Evolutionary conservation across 2,888 invertebrate species (phyloP), one percentile per base, ranked within the genome.

Genomic region (Idaea straminata): DNA sequence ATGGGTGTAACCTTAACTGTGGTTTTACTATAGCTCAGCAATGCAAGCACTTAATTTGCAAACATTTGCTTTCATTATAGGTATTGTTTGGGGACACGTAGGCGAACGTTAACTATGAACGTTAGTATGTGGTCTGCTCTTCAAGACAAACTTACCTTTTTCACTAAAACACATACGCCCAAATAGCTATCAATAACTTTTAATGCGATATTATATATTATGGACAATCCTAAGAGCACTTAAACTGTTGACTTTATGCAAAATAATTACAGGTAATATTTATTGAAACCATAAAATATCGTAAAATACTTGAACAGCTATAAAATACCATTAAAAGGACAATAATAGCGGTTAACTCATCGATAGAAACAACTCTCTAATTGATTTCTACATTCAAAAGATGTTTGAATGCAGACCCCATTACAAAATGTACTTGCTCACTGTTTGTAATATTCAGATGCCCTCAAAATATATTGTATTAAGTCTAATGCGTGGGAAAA

Each of bases 331-430:
- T 67, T 67, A 69, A 64, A 64, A 64, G 64, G 66, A 67, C 65
- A 64, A 64, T 63, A 62, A 57, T 65, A 63, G 64, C 62, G 35
- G 59, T 59, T 59, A 61, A 62, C 69, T 63, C 65, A 66, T 64
- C 35, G 59, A 59, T 66, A 47, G 62, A 61, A 61, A 34, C 59
- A 36, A 62, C 61, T 66, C 47, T 67, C 61, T 64, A 69, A 69
- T 71, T 70, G 62, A 68, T 66, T 66, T 62, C 64, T 63, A 65
- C 57, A 66, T 66, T 67, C 59, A 66, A 66, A 38, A 64, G 63
- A 64, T 62, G 57, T 63, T 62, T 60, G 62, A 69, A 63, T 65
- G 60, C 47, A 47, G 47, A 47, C 5, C 47, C 47, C 47, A 47
- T 47, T 47, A 47, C 47, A 47, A 47, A 47, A 13, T 7, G 36